Conservation (phyloP, 1,140 invertebrate species). For the Scylla paramamosain region DNA sequence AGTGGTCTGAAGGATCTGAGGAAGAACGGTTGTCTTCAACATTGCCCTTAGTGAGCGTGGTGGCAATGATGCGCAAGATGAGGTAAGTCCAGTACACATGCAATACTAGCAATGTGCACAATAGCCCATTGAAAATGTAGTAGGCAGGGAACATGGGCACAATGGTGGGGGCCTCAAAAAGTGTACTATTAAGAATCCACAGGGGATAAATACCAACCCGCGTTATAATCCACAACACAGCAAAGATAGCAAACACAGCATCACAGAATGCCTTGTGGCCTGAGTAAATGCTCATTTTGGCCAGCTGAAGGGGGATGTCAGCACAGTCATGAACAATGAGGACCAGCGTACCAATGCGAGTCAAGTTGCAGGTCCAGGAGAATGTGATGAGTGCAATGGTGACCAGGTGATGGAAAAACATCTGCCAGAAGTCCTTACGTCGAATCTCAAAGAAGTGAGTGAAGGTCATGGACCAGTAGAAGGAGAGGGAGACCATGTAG, state of each 20-base stretch:
- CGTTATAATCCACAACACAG: slow-evolving; percentile 92
- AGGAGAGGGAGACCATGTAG: slow-evolving; percentile 85
- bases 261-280: slow-evolving; percentile 94
- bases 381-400: slow-evolving; percentile 83
- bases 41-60: slow-evolving; percentile 70
- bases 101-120: slow-evolving; percentile 90
- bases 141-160: slow-evolving; percentile 96
- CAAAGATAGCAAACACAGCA: slow-evolving; percentile 92
- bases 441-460: slow-evolving; percentile 94
- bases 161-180: slow-evolving; percentile 90
- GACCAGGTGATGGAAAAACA: slow-evolving; percentile 85
- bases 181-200: slow-evolving; percentile 89
- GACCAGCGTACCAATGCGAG: slow-evolving; percentile 94
- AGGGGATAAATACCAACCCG: slow-evolving; percentile 92
- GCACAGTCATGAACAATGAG: slow-evolving; percentile 96
- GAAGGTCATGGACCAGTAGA: slow-evolving; percentile 96
- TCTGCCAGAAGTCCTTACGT: slow-evolving; percentile 78
- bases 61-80: slow-evolving; percentile 84
- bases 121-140: slow-evolving; percentile 96
- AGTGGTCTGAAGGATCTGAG: slow-evolving; percentile 68
- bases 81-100: slow-evolving; percentile 98
- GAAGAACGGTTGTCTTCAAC: slow-evolving; percentile 76
- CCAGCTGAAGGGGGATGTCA: slow-evolving; percentile 96
- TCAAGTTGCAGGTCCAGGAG: slow-evolving; percentile 97
- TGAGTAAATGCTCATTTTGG: slow-evolving; percentile 95